Percentiles rank a stretch among this genome's conserved stretches.
Evolutionary conservation across 2,797 vertebrate genomes (phyloP).

Genomic region (Amblyopsis hoosieri): DNA sequence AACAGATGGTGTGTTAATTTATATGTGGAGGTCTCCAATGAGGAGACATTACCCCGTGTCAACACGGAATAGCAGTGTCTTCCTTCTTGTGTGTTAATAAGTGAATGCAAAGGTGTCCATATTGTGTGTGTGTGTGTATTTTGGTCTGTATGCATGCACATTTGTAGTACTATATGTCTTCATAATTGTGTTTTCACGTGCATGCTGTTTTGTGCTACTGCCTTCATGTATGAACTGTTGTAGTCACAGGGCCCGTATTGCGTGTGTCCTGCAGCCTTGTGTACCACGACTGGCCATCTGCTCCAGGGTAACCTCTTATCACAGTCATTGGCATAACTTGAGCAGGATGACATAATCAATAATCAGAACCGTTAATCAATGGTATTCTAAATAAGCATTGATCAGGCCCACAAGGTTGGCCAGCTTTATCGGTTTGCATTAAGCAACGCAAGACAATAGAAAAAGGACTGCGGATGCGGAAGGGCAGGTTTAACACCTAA

Average conservation of each 20-base stretch:
- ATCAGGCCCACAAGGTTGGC: conserved; percentile 81
- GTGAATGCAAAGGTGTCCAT: conserved; percentile 24
- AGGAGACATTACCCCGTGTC: conserved; percentile 62
- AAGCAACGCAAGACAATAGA: conserved; percentile 80
- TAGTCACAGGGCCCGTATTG: conserved; percentile 2
- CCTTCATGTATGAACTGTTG: conserved; percentile 8
- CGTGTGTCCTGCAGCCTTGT: conserved; percentile 28
- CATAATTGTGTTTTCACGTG: conserved; percentile 3
- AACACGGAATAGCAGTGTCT: conserved; percentile 45
- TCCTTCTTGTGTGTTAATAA: conserved; percentile 34
- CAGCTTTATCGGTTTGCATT: conserved; percentile 83
- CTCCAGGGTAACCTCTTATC: conserved; percentile 76
- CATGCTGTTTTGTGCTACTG: not conserved
- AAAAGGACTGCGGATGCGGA: conserved; percentile 64
- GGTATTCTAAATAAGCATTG: conserved; percentile 84
- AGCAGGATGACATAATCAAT: conserved; percentile 81
- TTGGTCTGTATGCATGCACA: conserved; percentile 6
- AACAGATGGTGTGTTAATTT: conserved; percentile 75
- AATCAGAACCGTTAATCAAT: conserved; percentile 87
- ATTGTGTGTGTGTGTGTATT: conserved; percentile 13
- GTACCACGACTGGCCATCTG: conserved; percentile 53
- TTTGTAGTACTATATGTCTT: not conserved
- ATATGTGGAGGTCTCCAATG: conserved; percentile 63
- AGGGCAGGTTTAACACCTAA: conserved; percentile 50
- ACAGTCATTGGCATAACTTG: conserved; percentile 77